Evolutionary conservation across 2,797 vertebrate genomes (phyloP).

Genomic region (Buphagus erythrorhynchus): DNA sequence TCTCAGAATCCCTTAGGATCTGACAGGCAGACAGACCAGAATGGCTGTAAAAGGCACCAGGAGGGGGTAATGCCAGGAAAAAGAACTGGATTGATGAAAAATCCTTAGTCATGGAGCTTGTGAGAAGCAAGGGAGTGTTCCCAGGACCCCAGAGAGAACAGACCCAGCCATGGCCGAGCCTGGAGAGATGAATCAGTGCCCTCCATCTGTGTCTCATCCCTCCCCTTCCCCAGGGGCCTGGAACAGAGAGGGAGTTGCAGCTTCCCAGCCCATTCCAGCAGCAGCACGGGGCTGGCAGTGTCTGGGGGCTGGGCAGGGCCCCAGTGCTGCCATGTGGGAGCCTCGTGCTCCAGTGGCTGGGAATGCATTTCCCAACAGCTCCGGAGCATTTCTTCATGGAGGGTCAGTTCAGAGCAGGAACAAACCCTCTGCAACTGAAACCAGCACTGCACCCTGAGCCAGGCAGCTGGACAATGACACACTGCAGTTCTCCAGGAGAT

Average conservation of each 20-base stretch:
- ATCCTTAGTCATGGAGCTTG: background rate
- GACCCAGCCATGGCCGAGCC: background rate
- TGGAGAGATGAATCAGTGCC: background rate
- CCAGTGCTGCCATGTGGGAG: background rate
- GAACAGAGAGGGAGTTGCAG: background rate
- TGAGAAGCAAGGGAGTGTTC: background rate
- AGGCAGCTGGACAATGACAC: background rate
- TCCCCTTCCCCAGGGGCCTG: background rate
- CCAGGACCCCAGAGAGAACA: background rate
- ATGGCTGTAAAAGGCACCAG: background rate
- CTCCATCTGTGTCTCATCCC: background rate
- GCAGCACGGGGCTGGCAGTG: background rate
- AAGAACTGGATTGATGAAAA: background rate
- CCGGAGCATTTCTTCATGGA: background rate
- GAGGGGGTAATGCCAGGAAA: background rate
- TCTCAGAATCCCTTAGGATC: background rate
- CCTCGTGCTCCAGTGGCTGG: accelerated
- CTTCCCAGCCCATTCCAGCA: background rate
- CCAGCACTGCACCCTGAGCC: background rate
- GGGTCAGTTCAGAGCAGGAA: background rate
- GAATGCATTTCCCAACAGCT: background rate
- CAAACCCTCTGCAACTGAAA: background rate
- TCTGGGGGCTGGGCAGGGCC: background rate
- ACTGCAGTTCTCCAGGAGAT: background rate
- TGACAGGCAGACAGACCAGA: background rate